Evolutionary conservation across 1,140 invertebrate genomes (phyloP).

Genomic region (Megalopta genalis): DNA sequence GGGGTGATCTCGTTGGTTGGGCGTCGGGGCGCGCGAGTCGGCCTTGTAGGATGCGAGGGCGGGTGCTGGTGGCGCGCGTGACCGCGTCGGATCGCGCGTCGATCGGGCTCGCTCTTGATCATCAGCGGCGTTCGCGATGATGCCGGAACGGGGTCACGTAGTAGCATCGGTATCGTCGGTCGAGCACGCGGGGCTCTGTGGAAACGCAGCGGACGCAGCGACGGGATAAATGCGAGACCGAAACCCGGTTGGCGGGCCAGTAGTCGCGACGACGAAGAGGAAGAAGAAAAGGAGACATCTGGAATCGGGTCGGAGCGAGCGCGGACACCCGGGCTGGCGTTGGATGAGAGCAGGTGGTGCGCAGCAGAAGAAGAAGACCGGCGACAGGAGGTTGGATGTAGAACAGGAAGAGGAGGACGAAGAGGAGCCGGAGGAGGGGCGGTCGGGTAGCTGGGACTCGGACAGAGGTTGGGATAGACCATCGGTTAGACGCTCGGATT

Average conservation of each 20-base stretch:
- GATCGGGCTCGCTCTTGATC: neutral
- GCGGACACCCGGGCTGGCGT: neutral
- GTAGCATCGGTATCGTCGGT: constrained; percentile 44
- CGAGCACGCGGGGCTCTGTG: constrained; percentile 30
- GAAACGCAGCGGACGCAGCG: constrained; percentile 30
- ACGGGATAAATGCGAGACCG: constrained; percentile 60
- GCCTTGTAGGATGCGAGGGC: constrained; percentile 33
- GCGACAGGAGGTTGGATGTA: constrained; percentile 48
- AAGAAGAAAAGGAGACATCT: constrained; percentile 46
- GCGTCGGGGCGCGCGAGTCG: too few relatives aligned
- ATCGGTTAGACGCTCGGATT: neutral
- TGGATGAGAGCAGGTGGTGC: constrained; percentile 28
- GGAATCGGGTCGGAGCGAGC: constrained; percentile 15
- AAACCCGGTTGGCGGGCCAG: constrained; percentile 43
- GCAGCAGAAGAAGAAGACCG: neutral
- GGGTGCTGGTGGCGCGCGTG: neutral
- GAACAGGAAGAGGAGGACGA: constrained; percentile 30
- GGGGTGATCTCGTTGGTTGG: too few relatives aligned
- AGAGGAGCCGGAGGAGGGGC: constrained; percentile 18
- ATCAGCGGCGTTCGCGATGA: constrained; percentile 53
- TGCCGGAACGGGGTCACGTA: constrained; percentile 53
- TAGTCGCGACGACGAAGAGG: constrained; percentile 49
- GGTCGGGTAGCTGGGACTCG: neutral
- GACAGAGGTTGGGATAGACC: neutral
- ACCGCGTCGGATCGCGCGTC: constrained; percentile 16